These are phyloP conservation scores for Diadegma fenestrale DNA, from an alignment of 2,888 invertebrate genomes.

Conservation along the genomic window DNA sequence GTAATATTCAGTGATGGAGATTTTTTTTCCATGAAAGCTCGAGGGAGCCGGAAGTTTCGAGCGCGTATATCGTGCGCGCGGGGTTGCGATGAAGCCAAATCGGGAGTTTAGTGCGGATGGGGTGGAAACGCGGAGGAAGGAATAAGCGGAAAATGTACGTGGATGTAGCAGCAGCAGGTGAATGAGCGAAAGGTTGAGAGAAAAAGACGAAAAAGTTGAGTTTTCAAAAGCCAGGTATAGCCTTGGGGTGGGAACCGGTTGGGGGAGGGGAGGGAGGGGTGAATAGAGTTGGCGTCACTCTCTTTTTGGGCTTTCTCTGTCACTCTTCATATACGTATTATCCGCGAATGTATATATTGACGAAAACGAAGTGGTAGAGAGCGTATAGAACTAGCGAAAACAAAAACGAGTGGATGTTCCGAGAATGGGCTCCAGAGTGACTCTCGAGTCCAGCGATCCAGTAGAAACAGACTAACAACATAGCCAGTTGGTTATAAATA, in stretches of 20 bases:
- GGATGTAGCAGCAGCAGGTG: constrained; percentile 7
- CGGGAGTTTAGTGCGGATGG: constrained; percentile 37
- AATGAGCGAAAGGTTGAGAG: constrained; percentile 30
- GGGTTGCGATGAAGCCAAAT: constrained; percentile 53
- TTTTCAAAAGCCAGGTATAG: constrained; percentile 56
- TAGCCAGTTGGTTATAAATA: constrained; percentile 19
- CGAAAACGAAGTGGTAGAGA: constrained; percentile 57
- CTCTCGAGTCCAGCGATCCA: constrained; percentile 62
- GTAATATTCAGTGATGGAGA: constrained; percentile 31
- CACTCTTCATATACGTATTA: background rate
- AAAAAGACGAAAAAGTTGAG: constrained; percentile 55
- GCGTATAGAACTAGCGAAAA: constrained; percentile 54
- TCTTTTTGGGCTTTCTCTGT: background rate
- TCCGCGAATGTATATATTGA: background rate
- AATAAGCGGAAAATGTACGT: constrained; percentile 37
- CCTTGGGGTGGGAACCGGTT: constrained; percentile 38
- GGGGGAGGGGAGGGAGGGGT: constrained; percentile 18
- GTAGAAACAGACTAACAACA: constrained; percentile 50
- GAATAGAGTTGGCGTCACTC: background rate
- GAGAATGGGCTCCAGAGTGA: constrained; percentile 53
- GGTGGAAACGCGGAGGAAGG: background rate
- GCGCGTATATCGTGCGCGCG: constrained; percentile 3
- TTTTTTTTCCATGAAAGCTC: constrained; percentile 35
- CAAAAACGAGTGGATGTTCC: constrained; percentile 62
- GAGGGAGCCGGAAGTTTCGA: constrained; percentile 38